Evolutionary conservation across 2,888 invertebrate genomes (phyloP), one percentile per base, ranked within the genome.

Genomic region (Amphiduros pacificus): DNA sequence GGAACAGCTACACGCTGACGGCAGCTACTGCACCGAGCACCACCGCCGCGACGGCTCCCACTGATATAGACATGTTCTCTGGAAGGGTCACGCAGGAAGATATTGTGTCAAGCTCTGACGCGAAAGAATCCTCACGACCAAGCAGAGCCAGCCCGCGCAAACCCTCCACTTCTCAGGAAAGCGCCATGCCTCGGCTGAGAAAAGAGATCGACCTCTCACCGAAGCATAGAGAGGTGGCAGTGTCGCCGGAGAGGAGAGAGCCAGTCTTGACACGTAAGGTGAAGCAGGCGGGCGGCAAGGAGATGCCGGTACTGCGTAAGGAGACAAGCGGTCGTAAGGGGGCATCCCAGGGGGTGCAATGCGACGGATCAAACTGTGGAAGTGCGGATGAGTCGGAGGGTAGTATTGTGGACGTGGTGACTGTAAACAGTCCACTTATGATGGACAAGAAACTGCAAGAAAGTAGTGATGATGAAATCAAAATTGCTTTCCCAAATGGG

Each of bases 161-260:
- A 9, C 28, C 55, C 2, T 28, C 40, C 9, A 36, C 28, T 9
- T 26, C 24, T 4, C 40, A 55, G 41, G 41, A 36, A 14, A 44
- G 44, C 41, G 28, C 40, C 26, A 55, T 55, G 55, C 55, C 55
- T 5, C 40, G 55, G 5, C 44, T 55, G 41, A 24, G 55, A n/a
- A 55, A 55, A 55, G 55, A 55, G 41, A 9, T 41, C 4, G 48
- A 14, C 44, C n/a, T 55, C 41, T 24, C 55, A 14, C 48, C 29
- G 4, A 41, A 27, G 20, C 31, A 52, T 4, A 9, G n/a, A 1
- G 17, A n/a, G 9, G 28, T 28, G n/a, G 20, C 55, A 2, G 28
- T 44, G 3, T 27, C 28, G 14, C 17, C 48, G 9, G 48, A 44
- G 22, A 6, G 3, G 27, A 6, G 11, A 26, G n/a, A 22, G 6